Evolutionary conservation across 2,113 vertebrate genomes (phyloP).

Genomic region (Sorex araneus): DNA sequence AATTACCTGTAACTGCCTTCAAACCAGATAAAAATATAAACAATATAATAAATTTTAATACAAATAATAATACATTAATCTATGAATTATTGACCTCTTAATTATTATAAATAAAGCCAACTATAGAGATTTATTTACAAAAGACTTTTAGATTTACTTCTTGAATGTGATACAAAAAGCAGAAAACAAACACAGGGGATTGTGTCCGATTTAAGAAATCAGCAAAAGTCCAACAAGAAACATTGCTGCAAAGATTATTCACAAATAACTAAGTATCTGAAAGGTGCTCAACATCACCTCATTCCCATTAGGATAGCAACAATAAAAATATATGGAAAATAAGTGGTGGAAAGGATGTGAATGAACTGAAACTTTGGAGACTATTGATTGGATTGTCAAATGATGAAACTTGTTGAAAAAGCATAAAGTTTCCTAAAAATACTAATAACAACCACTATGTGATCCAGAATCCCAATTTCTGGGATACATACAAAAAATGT

Average conservation of each 20-base stretch:
- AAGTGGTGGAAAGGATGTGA: not conserved
- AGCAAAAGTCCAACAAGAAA: not conserved
- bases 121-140: not conserved
- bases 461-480: not conserved
- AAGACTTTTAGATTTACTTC: slow-evolving; percentile 32
- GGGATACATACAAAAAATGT: not conserved
- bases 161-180: not conserved
- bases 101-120: not conserved
- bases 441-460: not conserved
- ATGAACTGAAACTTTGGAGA: not conserved
- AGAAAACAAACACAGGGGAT: not conserved
- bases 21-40: slow-evolving; percentile 53
- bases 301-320: not conserved
- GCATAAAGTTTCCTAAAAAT: not conserved
- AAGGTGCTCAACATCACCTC: not conserved
- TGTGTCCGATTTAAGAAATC: not conserved
- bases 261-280: not conserved
- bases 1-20: slow-evolving; percentile 33
- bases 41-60: slow-evolving; percentile 39
- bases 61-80: slow-evolving; percentile 14
- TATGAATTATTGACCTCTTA: slow-evolving; percentile 39
- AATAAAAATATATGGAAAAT: not conserved
- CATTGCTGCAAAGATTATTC: not conserved
- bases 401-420: not conserved
- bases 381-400: not conserved